phyloP scores from a whole-genome alignment of 64 coral and sea anemone species.

The Catalaphyllia jardinei region DNA sequence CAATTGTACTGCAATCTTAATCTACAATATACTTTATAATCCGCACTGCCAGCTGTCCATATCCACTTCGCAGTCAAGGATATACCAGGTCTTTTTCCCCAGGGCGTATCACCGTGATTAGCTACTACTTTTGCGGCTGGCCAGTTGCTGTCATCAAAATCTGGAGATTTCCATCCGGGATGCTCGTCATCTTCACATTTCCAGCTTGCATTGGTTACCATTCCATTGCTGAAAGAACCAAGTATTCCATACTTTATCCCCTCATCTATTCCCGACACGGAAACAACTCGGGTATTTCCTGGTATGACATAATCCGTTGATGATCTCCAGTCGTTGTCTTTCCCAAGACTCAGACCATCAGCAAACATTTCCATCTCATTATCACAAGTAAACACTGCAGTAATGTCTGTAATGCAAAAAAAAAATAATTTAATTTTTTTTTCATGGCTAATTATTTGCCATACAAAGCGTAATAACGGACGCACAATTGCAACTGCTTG shows the following conservation, averaged over 20 bases:
- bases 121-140: neutral
- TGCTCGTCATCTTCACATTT: neutral
- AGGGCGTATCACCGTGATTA: neutral
- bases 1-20: neutral
- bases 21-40: neutral
- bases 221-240: slow-evolving; percentile 47
- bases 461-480: neutral
- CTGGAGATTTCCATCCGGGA: neutral
- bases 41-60: neutral
- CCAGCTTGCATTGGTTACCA: slow-evolving; percentile 34
- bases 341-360: neutral
- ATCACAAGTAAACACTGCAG: neutral
- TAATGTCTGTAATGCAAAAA: neutral
- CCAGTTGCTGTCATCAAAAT: slow-evolving; percentile 42
- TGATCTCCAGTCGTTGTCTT: neutral
- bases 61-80: neutral
- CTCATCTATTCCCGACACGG: neutral
- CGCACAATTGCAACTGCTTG: too few relatives aligned
- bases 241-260: neutral
- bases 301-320: neutral
- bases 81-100: neutral
- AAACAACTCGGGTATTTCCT: neutral
- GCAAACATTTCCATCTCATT: neutral
- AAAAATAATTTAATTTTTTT: neutral
- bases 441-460: neutral